Evolutionary conservation across 2,113 vertebrate species (phyloP).

Genomic region (Platanista minor): DNA sequence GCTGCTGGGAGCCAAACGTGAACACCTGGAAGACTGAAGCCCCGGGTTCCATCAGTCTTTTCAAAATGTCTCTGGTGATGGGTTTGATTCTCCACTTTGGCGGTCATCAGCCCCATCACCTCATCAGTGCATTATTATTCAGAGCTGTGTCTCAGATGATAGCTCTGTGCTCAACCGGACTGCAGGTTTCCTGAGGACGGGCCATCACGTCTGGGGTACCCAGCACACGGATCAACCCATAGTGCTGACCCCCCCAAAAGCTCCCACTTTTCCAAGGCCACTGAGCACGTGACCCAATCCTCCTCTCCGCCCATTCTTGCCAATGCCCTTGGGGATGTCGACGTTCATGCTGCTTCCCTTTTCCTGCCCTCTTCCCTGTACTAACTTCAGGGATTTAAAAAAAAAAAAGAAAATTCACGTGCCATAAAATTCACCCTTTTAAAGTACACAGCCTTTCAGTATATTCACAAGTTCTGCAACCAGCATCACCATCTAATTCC

Average conservation of each 20-base stretch:
- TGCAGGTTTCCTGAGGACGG: not conserved
- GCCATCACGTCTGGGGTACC: rapidly evolving
- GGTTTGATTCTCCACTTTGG: not conserved
- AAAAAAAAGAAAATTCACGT: not conserved
- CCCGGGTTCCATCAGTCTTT: rapidly evolving
- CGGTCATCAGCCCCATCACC: not conserved
- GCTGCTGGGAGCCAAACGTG: not conserved
- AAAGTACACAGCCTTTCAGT: not conserved
- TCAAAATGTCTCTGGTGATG: rapidly evolving
- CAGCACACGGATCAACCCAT: rapidly evolving
- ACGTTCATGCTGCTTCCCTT: no score
- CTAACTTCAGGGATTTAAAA: not conserved
- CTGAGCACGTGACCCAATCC: rapidly evolving
- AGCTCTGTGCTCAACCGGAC: not conserved
- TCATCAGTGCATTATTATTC: rapidly evolving
- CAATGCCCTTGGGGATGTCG: rapidly evolving
- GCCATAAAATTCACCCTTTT: not conserved
- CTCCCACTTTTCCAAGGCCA: rapidly evolving
- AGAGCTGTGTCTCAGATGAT: rapidly evolving
- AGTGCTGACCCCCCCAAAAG: not conserved
- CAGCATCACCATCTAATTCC: no score
- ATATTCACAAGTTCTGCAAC: not conserved
- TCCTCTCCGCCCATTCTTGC: not conserved
- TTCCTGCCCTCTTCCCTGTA: rapidly evolving
- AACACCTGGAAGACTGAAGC: rapidly evolving